Conservation (phyloP, 37 sponge, comb jelly and placozoan species). For the Agelas oroides region DNA sequence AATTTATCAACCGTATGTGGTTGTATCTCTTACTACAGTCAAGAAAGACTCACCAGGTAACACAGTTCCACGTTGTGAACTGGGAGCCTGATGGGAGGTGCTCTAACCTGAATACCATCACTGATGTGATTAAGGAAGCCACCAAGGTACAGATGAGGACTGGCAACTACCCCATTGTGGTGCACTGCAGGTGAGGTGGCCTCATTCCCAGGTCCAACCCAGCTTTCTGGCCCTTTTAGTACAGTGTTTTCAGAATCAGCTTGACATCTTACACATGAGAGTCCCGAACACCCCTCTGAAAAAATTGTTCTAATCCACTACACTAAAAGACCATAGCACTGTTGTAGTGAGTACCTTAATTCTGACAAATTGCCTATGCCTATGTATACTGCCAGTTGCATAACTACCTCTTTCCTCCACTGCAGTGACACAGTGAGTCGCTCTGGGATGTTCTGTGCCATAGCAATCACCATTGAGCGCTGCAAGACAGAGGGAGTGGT, state of each 20-base stretch:
- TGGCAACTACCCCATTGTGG: constrained; percentile 81
- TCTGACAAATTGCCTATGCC: no score
- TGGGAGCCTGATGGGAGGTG: constrained; percentile 74
- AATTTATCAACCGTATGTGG: no score
- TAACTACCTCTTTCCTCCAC: no score
- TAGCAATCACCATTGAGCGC: constrained; percentile 64
- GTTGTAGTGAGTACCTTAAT: no score
- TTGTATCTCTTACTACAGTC: constrained; percentile 11
- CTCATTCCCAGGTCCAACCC: no score
- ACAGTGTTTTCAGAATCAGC: no score
- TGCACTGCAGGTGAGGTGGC: constrained; percentile 82
- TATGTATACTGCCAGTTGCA: no score
- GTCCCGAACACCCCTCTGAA: no score
- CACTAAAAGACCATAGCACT: no score
- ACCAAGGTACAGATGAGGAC: constrained; percentile 74
- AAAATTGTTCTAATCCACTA: no score
- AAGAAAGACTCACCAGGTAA: constrained; percentile 53
- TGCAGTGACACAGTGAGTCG: constrained; percentile 72
- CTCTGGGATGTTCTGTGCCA: constrained; percentile 72
- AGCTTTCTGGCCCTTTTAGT: no score
- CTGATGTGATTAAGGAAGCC: constrained; percentile 77
- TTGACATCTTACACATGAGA: no score
- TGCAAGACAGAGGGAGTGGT: constrained; percentile 82
- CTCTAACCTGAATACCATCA: constrained; percentile 60
- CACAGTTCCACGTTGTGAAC: constrained; percentile 79